Evolutionary conservation across 1,140 invertebrate species (phyloP).

Genomic region (Drosophila mayri): DNA sequence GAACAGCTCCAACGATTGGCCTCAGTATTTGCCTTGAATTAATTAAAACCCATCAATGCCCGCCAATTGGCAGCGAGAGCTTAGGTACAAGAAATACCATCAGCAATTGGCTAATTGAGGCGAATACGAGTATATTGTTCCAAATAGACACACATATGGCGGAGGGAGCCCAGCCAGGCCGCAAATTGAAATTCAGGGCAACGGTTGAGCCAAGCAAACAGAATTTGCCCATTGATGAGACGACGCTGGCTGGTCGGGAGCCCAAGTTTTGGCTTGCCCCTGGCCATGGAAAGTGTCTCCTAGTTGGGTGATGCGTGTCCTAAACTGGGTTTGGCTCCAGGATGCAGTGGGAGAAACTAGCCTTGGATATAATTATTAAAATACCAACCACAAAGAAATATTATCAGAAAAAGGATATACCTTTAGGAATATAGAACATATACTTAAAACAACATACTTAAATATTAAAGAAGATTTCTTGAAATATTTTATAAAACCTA

Average conservation of each 20-base stretch:
- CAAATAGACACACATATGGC: constrained; percentile 4
- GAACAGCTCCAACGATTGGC: constrained; percentile 2
- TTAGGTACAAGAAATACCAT: constrained; percentile 18
- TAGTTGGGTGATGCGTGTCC: constrained; percentile 38
- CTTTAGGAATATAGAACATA: not conserved
- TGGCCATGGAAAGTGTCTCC: constrained; percentile 46
- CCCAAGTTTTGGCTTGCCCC: constrained; percentile 35
- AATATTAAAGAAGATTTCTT: not conserved
- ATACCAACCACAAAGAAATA: not conserved
- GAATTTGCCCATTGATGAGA: constrained; percentile 51
- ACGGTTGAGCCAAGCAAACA: constrained; percentile 51
- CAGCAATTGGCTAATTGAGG: constrained; percentile 52
- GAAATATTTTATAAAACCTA: not conserved
- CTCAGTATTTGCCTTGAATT: constrained; percentile 75
- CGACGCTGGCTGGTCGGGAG: constrained; percentile 15
- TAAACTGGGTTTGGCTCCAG: constrained; percentile 35
- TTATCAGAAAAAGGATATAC: not conserved
- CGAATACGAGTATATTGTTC: constrained; percentile 20
- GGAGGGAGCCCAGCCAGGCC: not conserved
- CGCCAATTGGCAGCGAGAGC: constrained; percentile 47
- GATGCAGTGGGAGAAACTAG: not conserved
- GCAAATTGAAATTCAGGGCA: constrained; percentile 52
- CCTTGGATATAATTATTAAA: not conserved
- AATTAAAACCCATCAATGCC: constrained; percentile 75
- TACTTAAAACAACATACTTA: not conserved